Percentiles rank a stretch among this genome's conserved stretches.
These are phyloP conservation scores for Sericinus montela DNA, from an alignment of 2,888 invertebrate genomes.

Conservation along the genomic window DNA sequence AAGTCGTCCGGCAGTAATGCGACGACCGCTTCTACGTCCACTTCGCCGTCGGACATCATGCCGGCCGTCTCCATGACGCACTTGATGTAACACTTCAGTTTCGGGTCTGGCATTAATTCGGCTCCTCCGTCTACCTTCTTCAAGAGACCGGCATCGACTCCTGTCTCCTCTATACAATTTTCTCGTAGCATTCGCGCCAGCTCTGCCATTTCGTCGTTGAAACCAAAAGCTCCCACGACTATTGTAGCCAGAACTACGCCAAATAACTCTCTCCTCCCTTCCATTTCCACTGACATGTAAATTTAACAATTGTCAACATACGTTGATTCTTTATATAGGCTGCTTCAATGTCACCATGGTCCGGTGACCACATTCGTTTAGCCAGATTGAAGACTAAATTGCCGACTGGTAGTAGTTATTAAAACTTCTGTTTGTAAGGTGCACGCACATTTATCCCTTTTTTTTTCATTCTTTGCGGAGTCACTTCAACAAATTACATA, in stretches of 20 bases:
- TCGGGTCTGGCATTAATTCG: constrained; percentile 44
- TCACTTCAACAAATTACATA: constrained; percentile 43
- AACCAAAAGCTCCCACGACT: constrained; percentile 21
- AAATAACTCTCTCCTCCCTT: constrained; percentile 10
- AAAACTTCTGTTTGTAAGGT: constrained; percentile 22
- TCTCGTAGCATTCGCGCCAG: constrained; percentile 59
- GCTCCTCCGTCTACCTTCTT: constrained; percentile 55
- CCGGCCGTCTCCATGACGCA: constrained; percentile 70
- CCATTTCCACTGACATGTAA: constrained; percentile 12
- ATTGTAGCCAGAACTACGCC: constrained; percentile 18
- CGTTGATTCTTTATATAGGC: not conserved
- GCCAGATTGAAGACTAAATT: constrained; percentile 1
- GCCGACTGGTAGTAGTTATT: constrained; percentile 5
- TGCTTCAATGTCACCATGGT: constrained; percentile 8
- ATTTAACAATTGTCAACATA: not conserved
- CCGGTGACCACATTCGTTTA: constrained; percentile 1
- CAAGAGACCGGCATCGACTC: constrained; percentile 48
- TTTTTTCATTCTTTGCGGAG: constrained; percentile 27
- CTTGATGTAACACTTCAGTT: constrained; percentile 65
- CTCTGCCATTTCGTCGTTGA: constrained; percentile 66
- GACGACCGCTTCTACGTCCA: constrained; percentile 61
- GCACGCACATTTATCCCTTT: constrained; percentile 23
- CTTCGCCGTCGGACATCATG: constrained; percentile 55
- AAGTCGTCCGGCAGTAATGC: constrained; percentile 54
- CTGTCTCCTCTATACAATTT: constrained; percentile 52